phyloP scores from a whole-genome alignment of 2,888 invertebrate species.

The Agrilus mali region DNA sequence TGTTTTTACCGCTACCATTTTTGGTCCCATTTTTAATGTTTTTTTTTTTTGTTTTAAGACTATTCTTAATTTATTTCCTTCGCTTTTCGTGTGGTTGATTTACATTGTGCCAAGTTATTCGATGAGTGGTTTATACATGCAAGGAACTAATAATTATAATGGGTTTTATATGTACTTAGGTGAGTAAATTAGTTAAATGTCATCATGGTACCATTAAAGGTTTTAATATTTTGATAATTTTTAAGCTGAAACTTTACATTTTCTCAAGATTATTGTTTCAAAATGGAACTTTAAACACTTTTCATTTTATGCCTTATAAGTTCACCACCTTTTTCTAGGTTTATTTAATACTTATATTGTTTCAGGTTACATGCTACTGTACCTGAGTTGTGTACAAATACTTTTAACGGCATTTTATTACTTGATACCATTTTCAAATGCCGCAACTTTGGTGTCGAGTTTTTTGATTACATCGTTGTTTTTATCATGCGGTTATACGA shows the following conservation, averaged over 20 bases:
- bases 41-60: slow-evolving; percentile 41
- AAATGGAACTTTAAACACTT: too few species aligned
- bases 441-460: slow-evolving; percentile 47
- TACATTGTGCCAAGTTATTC: slow-evolving; percentile 81
- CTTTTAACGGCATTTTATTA: slow-evolving; percentile 54
- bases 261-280: too few species aligned
- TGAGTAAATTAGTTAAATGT: slow-evolving; percentile 31
- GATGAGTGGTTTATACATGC: slow-evolving; percentile 73
- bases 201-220: too few species aligned
- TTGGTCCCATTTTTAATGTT: background rate
- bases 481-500: slow-evolving; percentile 52
- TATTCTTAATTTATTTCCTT: slow-evolving; percentile 64
- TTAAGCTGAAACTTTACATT: too few species aligned
- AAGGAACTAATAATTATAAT: slow-evolving; percentile 49
- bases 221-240: slow-evolving; percentile 1
- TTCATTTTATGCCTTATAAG: too few species aligned
- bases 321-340: slow-evolving; percentile 8
- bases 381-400: slow-evolving; percentile 56
- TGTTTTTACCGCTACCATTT: slow-evolving; percentile 7
- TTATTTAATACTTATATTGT: slow-evolving; percentile 7
- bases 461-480: slow-evolving; percentile 47
- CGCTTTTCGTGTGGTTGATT: slow-evolving; percentile 67
- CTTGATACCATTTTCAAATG: slow-evolving; percentile 51
- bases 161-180: slow-evolving; percentile 63
- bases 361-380: slow-evolving; percentile 58